Evolutionary conservation across 2,888 invertebrate genomes (phyloP).

Genomic region (Minunthozetes semirufus): DNA sequence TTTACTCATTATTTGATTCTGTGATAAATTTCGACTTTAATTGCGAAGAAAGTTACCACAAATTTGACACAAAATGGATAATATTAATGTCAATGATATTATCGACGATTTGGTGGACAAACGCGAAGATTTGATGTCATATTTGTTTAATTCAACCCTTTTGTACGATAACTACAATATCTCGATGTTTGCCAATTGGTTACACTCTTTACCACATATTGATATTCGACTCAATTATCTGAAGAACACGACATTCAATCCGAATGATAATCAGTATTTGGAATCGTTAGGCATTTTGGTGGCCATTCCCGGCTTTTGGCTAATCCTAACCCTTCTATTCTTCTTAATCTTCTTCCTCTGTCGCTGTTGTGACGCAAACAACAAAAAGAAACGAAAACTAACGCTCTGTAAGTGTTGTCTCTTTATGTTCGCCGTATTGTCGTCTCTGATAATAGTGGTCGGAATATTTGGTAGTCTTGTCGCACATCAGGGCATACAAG

Average conservation of each 20-base stretch:
- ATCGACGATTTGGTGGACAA: background rate
- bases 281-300: conserved; percentile 90
- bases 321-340: conserved; percentile 79
- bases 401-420: conserved; percentile 36
- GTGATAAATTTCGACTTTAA: too few relatives aligned
- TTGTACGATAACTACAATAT: conserved; percentile 40
- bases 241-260: conserved; percentile 80
- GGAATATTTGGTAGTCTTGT: conserved; percentile 92
- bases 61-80: background rate
- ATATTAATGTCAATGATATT: background rate
- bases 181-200: conserved; percentile 70
- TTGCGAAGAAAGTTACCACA: background rate
- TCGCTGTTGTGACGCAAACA: conserved; percentile 89
- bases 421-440: conserved; percentile 36
- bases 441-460: conserved; percentile 66
- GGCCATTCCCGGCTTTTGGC: conserved; percentile 85
- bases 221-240: conserved; percentile 71
- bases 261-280: conserved; percentile 77
- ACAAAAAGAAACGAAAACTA: conserved; percentile 56
- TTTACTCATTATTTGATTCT: too few relatives aligned
- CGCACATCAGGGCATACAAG: conserved; percentile 73
- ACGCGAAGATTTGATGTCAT: background rate
- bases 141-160: background rate
- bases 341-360: conserved; percentile 86
- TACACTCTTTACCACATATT: conserved; percentile 83